Base-by-base conservation (phyloP, 1,140 invertebrate genomes). In the Eubasilissa regina region DNA sequence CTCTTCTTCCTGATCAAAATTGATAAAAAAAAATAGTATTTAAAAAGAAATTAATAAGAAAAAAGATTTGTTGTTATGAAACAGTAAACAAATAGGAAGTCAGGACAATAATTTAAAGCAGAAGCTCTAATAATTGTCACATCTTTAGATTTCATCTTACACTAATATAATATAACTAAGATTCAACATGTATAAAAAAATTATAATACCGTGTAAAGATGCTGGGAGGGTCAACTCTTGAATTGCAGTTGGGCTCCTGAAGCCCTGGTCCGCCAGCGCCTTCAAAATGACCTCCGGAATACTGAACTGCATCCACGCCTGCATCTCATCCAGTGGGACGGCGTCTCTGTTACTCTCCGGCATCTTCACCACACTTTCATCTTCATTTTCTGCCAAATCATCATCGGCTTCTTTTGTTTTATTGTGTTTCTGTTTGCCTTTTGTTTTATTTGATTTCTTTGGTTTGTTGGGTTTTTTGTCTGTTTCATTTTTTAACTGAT, bases 201-300 rank as follows among this genome's bases (percentile, higher is more conserved):
- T 70, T 68, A 86, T 86, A 48, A 87, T 90, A 89, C 92, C 96
- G 84, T 95, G 91, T 84, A 99, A 95, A 44, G 97, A 97, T 76
- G 96, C 91, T 21, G 96, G 95, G 45, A 99, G 88, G 9, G 93
- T 92, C 58, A 94, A 85, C 35, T 91, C 86, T 87, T 96, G 93
- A 85, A 99, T 99, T 83, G 93, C 89, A 1, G 97, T 99, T 0
- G 98, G 98, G 12, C 90, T 86, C 55, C 87, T 88, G 88, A 98
- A 99, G 0, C 93, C 92, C 81, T 94, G 90, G 77, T 96, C 94
- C 13, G 89, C 86, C 10, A 99, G 86, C 4, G 94, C 94, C 85
- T 91, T 92, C 35, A 97, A 84, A 80, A 99, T 91, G 17, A 90
- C 83, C 0, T 92, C 86, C 0, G 95, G 94, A 93, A 93, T 87